Percentiles rank a stretch among this genome's conserved stretches.
These are phyloP conservation scores for Oxyruncus cristatus DNA, from an alignment of 2,113 vertebrate genomes.

Conservation along the genomic window DNA sequence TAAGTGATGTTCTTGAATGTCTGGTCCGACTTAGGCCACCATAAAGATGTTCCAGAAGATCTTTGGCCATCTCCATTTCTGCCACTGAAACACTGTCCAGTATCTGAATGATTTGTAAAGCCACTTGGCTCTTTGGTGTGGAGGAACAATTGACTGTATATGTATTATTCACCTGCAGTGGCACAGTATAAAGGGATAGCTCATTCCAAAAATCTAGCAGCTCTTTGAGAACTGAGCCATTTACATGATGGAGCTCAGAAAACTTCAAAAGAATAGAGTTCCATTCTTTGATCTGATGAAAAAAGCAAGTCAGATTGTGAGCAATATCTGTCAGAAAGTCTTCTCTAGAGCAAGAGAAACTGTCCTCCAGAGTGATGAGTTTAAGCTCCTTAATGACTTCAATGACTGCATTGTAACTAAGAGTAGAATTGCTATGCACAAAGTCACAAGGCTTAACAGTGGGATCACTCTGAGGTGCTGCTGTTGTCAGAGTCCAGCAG, in stretches of 20 bases:
- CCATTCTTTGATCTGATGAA: conserved; percentile 60
- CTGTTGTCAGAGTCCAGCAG: conserved; percentile 36
- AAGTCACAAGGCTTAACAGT: conserved; percentile 8
- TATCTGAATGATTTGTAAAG: conserved; percentile 14
- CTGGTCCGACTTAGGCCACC: not conserved
- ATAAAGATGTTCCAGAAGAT: conserved; percentile 6
- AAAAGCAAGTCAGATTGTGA: conserved; percentile 45
- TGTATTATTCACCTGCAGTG: not conserved
- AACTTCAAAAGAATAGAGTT: conserved; percentile 52
- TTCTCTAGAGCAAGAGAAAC: conserved; percentile 22
- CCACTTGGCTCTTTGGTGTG: not conserved
- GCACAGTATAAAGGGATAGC: not conserved
- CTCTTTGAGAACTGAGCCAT: not conserved
- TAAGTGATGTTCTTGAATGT: not conserved
- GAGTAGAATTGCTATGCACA: not conserved
- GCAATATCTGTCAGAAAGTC: not conserved
- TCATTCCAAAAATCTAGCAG: conserved; percentile 59
- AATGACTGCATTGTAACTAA: not conserved
- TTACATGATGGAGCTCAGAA: not conserved
- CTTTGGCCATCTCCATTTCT: not conserved
- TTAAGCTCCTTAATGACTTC: conserved; percentile 42
- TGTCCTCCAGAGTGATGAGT: not conserved
- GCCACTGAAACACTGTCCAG: not conserved
- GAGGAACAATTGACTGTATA: conserved; percentile 12
- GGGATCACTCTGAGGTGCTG: not conserved